These are phyloP conservation scores for Oryzias celebensis DNA, from an alignment of 2,113 vertebrate genomes.

Conservation along the genomic window DNA sequence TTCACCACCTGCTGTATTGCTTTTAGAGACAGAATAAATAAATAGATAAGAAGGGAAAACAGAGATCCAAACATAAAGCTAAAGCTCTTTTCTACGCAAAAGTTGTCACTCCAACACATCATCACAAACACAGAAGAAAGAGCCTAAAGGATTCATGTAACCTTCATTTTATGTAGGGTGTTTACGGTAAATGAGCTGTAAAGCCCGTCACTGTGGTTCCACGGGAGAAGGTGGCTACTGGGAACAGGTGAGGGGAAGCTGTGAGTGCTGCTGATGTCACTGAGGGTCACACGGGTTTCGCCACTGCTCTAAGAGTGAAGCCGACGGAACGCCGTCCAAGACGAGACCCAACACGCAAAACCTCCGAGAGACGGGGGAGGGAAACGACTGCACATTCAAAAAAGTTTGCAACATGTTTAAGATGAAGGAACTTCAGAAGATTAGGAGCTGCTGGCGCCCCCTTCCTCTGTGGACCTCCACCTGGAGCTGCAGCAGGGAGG, in stretches of 20 bases:
- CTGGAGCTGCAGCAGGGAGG: constrained; percentile 30
- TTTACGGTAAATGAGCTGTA: constrained; percentile 42
- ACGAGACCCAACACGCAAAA: background rate
- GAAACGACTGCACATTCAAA: constrained; percentile 1
- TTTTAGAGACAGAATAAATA: constrained; percentile 47
- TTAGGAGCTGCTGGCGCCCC: constrained; percentile 30
- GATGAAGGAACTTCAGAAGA: constrained; percentile 16
- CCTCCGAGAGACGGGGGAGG: background rate
- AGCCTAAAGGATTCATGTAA: constrained; percentile 50
- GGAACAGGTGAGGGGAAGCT: constrained; percentile 41
- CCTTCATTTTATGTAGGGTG: constrained; percentile 30
- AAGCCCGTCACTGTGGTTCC: constrained; percentile 19
- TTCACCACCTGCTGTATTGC: constrained; percentile 47
- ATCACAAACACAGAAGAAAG: constrained; percentile 70
- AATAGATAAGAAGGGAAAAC: constrained; percentile 52
- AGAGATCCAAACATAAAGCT: constrained; percentile 51
- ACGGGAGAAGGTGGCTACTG: constrained; percentile 40
- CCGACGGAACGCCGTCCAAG: no score
- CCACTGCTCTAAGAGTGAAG: background rate
- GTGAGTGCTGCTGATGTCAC: constrained; percentile 5
- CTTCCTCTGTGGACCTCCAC: constrained; percentile 28
- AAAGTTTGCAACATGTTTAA: constrained; percentile 7
- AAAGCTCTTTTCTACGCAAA: constrained; percentile 56
- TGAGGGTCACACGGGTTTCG: constrained; percentile 20
- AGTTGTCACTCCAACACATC: constrained; percentile 74